Evolutionary conservation across 2,888 invertebrate genomes (phyloP).

Genomic region (Caenorhabditis angaria): DNA sequence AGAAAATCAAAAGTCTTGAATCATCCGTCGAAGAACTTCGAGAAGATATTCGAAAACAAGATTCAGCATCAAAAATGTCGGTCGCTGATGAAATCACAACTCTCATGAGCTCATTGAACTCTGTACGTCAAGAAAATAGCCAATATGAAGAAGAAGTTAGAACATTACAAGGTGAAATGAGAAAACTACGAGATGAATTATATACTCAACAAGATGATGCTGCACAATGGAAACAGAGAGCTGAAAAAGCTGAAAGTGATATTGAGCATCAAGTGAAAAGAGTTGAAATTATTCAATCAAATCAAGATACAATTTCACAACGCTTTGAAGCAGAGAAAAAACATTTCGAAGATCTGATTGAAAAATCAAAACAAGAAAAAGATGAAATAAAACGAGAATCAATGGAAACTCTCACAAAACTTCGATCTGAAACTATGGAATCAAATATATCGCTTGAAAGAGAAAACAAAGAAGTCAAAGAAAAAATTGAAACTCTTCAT

Average conservation of each 20-base stretch:
- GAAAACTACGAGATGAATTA: constrained; percentile 35
- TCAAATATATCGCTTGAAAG: constrained; percentile 23
- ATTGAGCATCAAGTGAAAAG: constrained; percentile 10
- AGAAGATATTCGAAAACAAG: constrained; percentile 6
- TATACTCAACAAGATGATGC: constrained; percentile 41
- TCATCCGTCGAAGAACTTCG: background rate
- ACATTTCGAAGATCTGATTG: constrained; percentile 21
- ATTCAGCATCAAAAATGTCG: constrained; percentile 29
- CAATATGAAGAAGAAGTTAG: constrained; percentile 35
- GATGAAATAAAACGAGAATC: constrained; percentile 14
- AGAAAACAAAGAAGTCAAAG: constrained; percentile 23
- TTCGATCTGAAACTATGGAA: constrained; percentile 33
- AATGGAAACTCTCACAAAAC: constrained; percentile 9
- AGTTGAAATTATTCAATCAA: background rate
- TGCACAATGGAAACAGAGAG: constrained; percentile 35
- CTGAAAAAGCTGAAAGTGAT: constrained; percentile 23
- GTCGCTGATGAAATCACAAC: constrained; percentile 63
- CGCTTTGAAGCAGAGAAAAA: constrained; percentile 23
- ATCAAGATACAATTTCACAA: background rate
- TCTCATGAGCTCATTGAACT: constrained; percentile 56
- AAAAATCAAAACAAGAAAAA: constrained; percentile 12
- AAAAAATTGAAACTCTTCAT: constrained; percentile 32
- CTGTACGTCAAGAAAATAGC: constrained; percentile 45
- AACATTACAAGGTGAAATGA: constrained; percentile 34
- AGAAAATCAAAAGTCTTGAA: background rate